These are phyloP conservation scores for Macrotus californicus DNA, from an alignment of 2,113 vertebrate genomes.

Conservation along the genomic window DNA sequence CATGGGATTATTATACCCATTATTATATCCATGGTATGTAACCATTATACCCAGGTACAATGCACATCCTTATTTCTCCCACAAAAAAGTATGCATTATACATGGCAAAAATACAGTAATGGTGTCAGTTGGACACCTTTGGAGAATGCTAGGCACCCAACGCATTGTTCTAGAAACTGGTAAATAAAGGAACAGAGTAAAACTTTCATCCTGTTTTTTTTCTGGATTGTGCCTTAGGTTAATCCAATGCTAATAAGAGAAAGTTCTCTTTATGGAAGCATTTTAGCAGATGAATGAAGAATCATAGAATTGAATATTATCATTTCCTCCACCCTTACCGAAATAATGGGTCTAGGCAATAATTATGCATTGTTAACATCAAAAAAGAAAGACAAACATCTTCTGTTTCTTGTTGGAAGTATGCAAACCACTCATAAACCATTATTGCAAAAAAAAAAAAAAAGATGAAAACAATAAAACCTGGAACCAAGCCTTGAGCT, in stretches of 20 bases:
- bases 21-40: no score
- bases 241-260: background rate
- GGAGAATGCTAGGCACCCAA: background rate
- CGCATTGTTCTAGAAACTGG: background rate
- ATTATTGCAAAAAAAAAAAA: background rate
- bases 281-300: background rate
- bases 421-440: background rate
- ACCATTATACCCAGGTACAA: no score
- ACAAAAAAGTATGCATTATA: no score
- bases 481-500: background rate
- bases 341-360: background rate
- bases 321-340: background rate
- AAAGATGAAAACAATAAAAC: background rate
- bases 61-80: no score
- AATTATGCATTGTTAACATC: background rate
- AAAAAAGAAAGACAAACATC: background rate
- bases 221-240: background rate
- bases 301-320: background rate
- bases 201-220: background rate
- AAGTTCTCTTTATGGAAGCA: background rate
- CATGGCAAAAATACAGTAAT: background rate
- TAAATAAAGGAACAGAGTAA: background rate
- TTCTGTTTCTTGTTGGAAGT: background rate
- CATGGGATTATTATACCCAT: no score
- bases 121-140: background rate